A percentile compares a stretch with the other conserved stretches of the same genome.
Conservation (phyloP, 1,140 invertebrate species). For the Amphibalanus amphitrite region DNA sequence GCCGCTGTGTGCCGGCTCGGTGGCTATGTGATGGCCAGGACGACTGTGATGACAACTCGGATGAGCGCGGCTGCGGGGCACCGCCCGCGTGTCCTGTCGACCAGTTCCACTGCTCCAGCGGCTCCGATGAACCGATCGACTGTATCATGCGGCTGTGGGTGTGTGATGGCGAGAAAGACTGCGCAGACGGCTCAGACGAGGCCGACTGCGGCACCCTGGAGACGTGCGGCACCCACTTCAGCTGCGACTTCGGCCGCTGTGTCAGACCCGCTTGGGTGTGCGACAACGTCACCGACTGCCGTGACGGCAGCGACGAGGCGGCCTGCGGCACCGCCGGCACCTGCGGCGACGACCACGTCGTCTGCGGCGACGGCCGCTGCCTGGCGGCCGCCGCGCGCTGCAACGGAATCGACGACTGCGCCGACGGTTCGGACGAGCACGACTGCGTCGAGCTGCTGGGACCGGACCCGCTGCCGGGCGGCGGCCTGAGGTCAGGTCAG, state of each 20-base stretch:
- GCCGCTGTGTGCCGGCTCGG: too few species aligned
- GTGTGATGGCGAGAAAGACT: slow-evolving; percentile 74
- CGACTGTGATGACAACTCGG: too few species aligned
- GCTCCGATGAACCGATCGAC: slow-evolving; percentile 44
- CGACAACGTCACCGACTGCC: slow-evolving; percentile 48
- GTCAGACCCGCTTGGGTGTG: slow-evolving; percentile 52
- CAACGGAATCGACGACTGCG: slow-evolving; percentile 33
- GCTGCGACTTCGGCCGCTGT: slow-evolving; percentile 41
- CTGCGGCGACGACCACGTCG: slow-evolving; percentile 8
- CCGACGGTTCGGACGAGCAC: slow-evolving; percentile 24
- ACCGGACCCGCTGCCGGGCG: too few species aligned
- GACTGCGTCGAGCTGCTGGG: slow-evolving; percentile 22
- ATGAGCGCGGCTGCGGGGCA: too few species aligned
- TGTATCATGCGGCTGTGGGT: slow-evolving; percentile 81
- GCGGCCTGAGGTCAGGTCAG: too few species aligned
- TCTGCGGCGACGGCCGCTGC: slow-evolving; percentile 27
- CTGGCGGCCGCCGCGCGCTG: slow-evolving; percentile 38
- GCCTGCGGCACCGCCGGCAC: slow-evolving; percentile 19
- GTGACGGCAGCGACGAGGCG: slow-evolving; percentile 46
- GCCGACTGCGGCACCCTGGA: slow-evolving; percentile 54
- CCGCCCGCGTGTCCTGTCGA: slow-evolving; percentile 50
- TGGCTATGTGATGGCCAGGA: too few species aligned
- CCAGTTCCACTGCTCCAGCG: slow-evolving; percentile 72
- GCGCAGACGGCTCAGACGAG: slow-evolving; percentile 73
- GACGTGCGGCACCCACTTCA: slow-evolving; percentile 39